phyloP scores from a whole-genome alignment of 1,140 invertebrate species.

The Cotesia chilonis region DNA sequence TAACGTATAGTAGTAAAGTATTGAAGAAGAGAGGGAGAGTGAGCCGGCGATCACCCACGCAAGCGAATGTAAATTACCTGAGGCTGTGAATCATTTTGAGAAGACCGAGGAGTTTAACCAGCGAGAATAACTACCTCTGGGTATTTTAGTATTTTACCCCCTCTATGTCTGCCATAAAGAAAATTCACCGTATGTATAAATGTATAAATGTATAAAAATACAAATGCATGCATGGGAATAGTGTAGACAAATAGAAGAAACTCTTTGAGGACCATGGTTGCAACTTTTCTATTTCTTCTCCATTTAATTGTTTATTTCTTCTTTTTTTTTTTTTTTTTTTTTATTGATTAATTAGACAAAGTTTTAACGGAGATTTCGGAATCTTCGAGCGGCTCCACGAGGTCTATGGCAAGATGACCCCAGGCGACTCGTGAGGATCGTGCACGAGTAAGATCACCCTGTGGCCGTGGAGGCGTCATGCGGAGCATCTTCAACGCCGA shows the following conservation, averaged over 20 bases:
- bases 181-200: slow-evolving; percentile 17
- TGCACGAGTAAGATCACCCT: slow-evolving; percentile 49
- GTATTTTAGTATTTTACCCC: slow-evolving; percentile 48
- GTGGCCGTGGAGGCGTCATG: slow-evolving; percentile 44
- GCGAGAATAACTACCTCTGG: slow-evolving; percentile 42
- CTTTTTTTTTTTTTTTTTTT: slow-evolving; percentile 4
- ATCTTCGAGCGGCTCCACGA: slow-evolving; percentile 28
- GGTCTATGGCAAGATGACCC: slow-evolving; percentile 45
- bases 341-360: not conserved
- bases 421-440: slow-evolving; percentile 56
- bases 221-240: slow-evolving; percentile 11
- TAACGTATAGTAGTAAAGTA: slow-evolving; percentile 27
- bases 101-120: slow-evolving; percentile 45
- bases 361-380: slow-evolving; percentile 3
- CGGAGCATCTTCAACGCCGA: slow-evolving; percentile 19
- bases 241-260: slow-evolving; percentile 10
- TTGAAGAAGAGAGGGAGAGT: slow-evolving; percentile 44
- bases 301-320: not conserved
- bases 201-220: slow-evolving; percentile 13
- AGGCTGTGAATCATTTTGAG: slow-evolving; percentile 65
- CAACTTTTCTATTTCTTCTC: not conserved
- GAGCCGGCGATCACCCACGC: slow-evolving; percentile 62
- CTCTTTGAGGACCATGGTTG: too few relatives aligned
- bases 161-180: slow-evolving; percentile 36
- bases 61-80: slow-evolving; percentile 64